These are phyloP conservation scores for Sesamia inferens DNA, from an alignment of 2,888 invertebrate genomes.

Conservation along the genomic window DNA sequence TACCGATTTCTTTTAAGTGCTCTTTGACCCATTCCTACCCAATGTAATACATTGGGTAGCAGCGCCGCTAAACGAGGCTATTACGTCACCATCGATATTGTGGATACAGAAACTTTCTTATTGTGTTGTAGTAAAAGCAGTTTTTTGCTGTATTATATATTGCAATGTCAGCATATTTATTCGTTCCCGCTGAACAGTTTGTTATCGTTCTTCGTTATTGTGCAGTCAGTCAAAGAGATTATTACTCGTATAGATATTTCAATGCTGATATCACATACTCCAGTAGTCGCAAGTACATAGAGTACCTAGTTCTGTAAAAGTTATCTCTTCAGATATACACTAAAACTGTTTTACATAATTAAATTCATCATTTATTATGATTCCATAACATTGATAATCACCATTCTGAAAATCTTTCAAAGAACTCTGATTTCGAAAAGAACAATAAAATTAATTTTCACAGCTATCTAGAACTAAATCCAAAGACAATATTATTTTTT, in stretches of 20 bases:
- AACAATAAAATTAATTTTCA: background rate
- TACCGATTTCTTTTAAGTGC: constrained; percentile 77
- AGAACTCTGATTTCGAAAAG: background rate
- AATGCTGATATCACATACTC: background rate
- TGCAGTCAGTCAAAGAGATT: background rate
- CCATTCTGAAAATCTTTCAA: background rate
- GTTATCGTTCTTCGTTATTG: no score
- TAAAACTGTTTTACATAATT: background rate
- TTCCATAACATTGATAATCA: background rate
- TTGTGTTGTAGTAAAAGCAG: constrained; percentile 27
- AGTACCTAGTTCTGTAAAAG: background rate
- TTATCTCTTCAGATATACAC: background rate
- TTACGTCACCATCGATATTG: constrained; percentile 62
- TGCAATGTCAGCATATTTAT: constrained; percentile 9
- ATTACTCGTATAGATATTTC: no score
- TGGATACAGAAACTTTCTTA: constrained; percentile 33
- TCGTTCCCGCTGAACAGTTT: background rate
- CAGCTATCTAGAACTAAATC: constrained; percentile 15
- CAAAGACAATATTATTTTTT: constrained; percentile 24
- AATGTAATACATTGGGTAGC: constrained; percentile 73
- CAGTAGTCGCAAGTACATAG: background rate
- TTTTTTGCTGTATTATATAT: constrained; percentile 6
- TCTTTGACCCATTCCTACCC: constrained; percentile 68
- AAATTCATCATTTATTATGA: background rate
- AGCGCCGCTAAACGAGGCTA: constrained; percentile 59